These are phyloP conservation scores for Coracopsis vasa DNA, from an alignment of 2,113 vertebrate genomes.

Conservation along the genomic window DNA sequence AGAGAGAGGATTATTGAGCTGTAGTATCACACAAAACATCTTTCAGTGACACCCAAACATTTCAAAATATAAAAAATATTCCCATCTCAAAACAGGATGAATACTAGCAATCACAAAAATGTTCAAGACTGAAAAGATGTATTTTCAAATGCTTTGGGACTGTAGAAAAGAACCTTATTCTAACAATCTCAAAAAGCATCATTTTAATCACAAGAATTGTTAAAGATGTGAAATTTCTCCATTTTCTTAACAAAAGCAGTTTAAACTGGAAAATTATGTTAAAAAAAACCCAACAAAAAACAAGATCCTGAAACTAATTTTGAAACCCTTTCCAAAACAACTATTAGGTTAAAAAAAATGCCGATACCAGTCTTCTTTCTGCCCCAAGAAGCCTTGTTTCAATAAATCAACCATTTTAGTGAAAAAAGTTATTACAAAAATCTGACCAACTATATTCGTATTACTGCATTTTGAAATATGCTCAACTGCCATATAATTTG, in stretches of 20 bases:
- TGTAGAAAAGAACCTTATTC: background rate
- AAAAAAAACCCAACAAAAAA: background rate
- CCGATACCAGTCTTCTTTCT: background rate
- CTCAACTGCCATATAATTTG: background rate
- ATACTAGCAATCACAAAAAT: background rate
- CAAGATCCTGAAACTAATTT: background rate
- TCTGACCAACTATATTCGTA: background rate
- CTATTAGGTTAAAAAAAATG: background rate
- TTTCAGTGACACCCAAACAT: background rate
- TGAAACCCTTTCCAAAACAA: background rate
- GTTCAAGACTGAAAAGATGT: background rate
- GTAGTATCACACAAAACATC: background rate
- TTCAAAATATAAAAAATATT: background rate
- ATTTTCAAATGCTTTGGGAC: background rate
- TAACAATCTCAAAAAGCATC: background rate
- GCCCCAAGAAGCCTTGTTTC: background rate
- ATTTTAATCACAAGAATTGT: background rate
- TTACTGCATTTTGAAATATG: background rate
- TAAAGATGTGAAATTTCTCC: background rate
- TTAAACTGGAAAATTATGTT: background rate
- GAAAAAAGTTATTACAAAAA: background rate
- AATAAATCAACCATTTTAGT: background rate
- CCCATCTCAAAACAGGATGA: background rate
- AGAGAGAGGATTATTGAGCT: background rate
- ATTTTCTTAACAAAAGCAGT: background rate